These are phyloP conservation scores for Telmatherina bonti DNA, from an alignment of 2,797 vertebrate genomes.

Conservation along the genomic window DNA sequence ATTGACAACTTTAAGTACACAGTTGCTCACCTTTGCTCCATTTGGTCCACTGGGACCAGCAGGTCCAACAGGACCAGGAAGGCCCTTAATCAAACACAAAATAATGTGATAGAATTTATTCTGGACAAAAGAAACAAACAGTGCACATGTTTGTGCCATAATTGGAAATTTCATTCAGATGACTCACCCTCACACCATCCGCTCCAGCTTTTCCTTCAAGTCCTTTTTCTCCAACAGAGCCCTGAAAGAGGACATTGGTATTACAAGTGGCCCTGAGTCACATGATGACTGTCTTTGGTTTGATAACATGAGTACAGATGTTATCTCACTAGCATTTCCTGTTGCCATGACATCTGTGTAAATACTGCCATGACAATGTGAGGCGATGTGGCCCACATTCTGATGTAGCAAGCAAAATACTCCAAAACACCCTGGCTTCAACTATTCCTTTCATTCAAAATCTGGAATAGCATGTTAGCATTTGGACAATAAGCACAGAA, in stretches of 20 bases:
- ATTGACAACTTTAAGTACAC: background rate
- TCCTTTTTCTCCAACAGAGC: conserved; percentile 89
- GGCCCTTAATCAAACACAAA: conserved; percentile 59
- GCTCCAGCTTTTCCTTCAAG: conserved; percentile 93
- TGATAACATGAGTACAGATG: background rate
- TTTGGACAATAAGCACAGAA: background rate
- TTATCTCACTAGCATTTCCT: background rate
- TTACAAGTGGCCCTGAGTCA: background rate
- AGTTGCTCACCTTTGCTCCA: conserved; percentile 89
- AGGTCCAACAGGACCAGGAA: conserved; percentile 89
- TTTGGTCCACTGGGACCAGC: conserved; percentile 87
- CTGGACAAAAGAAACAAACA: background rate
- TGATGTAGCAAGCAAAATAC: background rate
- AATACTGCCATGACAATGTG: background rate
- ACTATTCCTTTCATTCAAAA: background rate
- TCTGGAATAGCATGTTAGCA: background rate
- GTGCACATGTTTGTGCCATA: background rate
- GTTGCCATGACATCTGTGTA: background rate
- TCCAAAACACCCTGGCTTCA: background rate
- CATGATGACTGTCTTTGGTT: background rate
- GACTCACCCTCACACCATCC: conserved; percentile 93
- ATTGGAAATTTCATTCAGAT: background rate
- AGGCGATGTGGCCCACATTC: background rate
- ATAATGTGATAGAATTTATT: background rate
- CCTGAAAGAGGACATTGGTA: conserved; percentile 75